Conservation (phyloP, 2,888 invertebrate species). For the Marasmarcha lunaedactyla region DNA sequence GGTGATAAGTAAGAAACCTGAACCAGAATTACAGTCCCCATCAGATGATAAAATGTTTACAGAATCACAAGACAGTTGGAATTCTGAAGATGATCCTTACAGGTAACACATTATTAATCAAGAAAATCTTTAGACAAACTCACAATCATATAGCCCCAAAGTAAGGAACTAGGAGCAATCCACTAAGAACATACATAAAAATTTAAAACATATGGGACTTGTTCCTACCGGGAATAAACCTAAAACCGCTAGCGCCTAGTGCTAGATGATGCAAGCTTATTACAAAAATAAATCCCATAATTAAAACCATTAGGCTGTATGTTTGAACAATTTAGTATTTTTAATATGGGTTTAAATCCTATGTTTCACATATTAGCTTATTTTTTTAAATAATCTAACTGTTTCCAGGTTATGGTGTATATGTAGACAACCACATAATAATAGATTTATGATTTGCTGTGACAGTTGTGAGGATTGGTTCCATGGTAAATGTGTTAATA, state of each 20-base stretch:
- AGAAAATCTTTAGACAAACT: neutral
- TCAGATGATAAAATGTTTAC: slow-evolving; percentile 48
- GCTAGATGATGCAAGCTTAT: too few relatives aligned
- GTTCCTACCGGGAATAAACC: too few relatives aligned
- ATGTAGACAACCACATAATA: slow-evolving; percentile 94
- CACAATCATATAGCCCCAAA: neutral
- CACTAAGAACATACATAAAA: too few relatives aligned
- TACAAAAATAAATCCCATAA: too few relatives aligned
- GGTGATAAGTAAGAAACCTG: slow-evolving; percentile 35
- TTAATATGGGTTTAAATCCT: neutral
- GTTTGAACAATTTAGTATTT: slow-evolving; percentile 2
- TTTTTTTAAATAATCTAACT: neutral
- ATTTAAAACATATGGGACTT: too few relatives aligned
- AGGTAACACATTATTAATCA: slow-evolving; percentile 45
- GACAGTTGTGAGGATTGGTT: slow-evolving; percentile 97
- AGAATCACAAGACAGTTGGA: slow-evolving; percentile 75
- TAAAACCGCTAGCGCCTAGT: too few relatives aligned
- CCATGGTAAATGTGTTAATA: slow-evolving; percentile 96
- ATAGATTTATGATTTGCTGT: slow-evolving; percentile 97
- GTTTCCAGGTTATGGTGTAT: slow-evolving; percentile 88
- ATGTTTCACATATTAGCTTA: slow-evolving; percentile 1
- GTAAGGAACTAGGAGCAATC: too few relatives aligned
- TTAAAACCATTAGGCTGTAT: too few relatives aligned
- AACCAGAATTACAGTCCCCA: slow-evolving; percentile 22
- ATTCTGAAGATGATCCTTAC: slow-evolving; percentile 94